These are phyloP conservation scores for Steinernema feltiae DNA, from an alignment of 1,140 invertebrate genomes.

Conservation along the genomic window DNA sequence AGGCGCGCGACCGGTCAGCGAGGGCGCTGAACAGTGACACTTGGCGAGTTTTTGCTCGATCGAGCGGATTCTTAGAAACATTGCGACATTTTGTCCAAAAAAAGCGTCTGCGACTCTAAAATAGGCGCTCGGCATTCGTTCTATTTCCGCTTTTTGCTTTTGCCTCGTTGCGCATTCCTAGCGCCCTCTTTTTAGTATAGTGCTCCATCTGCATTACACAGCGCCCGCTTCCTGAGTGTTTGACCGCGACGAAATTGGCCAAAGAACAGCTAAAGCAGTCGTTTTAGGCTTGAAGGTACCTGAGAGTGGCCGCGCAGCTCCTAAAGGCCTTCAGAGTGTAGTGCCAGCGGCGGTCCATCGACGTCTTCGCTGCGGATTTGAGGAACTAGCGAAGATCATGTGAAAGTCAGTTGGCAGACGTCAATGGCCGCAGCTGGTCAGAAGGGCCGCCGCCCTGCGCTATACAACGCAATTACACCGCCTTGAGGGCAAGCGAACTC, in stretches of 20 bases:
- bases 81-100: too few relatives aligned
- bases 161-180: not conserved
- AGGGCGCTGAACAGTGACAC: too few relatives aligned
- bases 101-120: too few relatives aligned
- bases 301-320: not conserved
- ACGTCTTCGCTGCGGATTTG: not conserved
- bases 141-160: not conserved
- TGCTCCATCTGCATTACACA: not conserved
- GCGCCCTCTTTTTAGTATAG: slow-evolving; percentile 8
- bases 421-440: not conserved
- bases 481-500: not conserved
- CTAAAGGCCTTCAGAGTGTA: too few relatives aligned
- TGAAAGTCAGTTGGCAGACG: not conserved
- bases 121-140: too few relatives aligned
- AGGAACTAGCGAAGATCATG: not conserved
- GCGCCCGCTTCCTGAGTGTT: not conserved
- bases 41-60: too few relatives aligned
- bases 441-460: not conserved
- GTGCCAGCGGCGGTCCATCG: not conserved
- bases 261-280: not conserved
- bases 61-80: too few relatives aligned
- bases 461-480: not conserved
- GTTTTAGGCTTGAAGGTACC: not conserved
- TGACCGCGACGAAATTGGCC: not conserved
- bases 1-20: too few relatives aligned